Conservation (phyloP, 2,797 vertebrate genomes). For the Pseudochirops corinnae region DNA sequence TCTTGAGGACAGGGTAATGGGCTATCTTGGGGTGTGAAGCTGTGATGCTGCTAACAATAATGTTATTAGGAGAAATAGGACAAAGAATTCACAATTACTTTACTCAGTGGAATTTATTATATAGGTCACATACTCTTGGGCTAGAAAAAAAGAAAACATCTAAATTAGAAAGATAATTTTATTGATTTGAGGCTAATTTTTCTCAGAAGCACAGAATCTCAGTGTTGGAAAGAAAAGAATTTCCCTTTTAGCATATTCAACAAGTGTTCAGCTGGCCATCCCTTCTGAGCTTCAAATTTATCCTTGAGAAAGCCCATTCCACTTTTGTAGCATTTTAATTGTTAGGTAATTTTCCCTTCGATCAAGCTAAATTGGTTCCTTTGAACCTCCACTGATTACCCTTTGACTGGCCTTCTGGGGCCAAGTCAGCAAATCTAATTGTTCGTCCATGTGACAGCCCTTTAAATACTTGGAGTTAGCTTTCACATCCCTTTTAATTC, state of each 20-base stretch:
- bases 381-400: not conserved
- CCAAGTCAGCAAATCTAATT: not conserved
- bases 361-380: not conserved
- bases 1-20: not conserved
- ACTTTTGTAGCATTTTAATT: not conserved
- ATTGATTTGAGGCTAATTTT: not conserved
- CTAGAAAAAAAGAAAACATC: not conserved
- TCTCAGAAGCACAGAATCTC: not conserved
- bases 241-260: not conserved
- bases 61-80: not conserved
- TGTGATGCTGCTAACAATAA: not conserved
- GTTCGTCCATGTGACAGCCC: not conserved
- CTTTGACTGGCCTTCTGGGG: not conserved
- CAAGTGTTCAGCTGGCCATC: not conserved
- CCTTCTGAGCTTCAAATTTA: not conserved
- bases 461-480: not conserved
- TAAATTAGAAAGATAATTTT: not conserved
- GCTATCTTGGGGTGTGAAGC: not conserved
- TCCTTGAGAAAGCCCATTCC: not conserved
- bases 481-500: not conserved
- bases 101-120: not conserved
- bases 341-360: not conserved
- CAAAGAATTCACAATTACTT: not conserved
- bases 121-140: not conserved
- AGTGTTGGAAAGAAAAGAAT: not conserved